Percentiles rank a stretch among this genome's conserved stretches.
Conservation (phyloP, 1,140 invertebrate genomes). For the Scaptodrosophila lebanonensis region DNA sequence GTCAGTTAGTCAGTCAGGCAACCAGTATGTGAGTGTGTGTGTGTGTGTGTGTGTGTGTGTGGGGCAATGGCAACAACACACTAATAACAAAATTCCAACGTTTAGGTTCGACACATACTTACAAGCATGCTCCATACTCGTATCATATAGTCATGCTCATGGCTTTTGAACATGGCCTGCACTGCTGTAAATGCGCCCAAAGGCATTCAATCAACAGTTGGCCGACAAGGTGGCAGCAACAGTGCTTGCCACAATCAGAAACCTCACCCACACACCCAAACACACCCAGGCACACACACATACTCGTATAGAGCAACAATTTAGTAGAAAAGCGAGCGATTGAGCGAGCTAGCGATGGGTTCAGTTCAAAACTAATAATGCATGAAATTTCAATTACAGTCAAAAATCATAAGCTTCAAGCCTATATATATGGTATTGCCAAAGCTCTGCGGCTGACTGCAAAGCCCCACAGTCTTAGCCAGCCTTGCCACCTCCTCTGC, state of each 20-base stretch:
- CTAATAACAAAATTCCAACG: constrained; percentile 20
- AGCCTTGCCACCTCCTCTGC: too few relatives aligned
- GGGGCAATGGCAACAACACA: constrained; percentile 11
- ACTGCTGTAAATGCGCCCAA: neutral
- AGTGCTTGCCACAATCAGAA: neutral
- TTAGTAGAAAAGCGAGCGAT: neutral
- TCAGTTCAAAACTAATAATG: constrained; percentile 56
- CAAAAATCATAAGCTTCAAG: constrained; percentile 47
- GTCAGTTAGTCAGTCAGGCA: too few relatives aligned
- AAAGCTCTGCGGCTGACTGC: too few relatives aligned
- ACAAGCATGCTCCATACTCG: neutral
- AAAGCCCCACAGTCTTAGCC: too few relatives aligned
- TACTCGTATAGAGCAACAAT: too few relatives aligned
- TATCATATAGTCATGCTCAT: too few relatives aligned
- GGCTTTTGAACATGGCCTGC: too few relatives aligned
- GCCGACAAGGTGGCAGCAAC: constrained; percentile 6
- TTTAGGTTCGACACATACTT: neutral
- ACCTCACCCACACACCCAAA: neutral
- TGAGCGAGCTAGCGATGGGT: neutral
- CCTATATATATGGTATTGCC: too few relatives aligned
- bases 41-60: too few relatives aligned
- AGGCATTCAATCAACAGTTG: constrained; percentile 56
- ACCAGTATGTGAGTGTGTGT: too few relatives aligned
- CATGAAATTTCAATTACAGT: constrained; percentile 70
- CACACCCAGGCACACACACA: neutral